Conservation (phyloP, 2,888 invertebrate species). For the Pteria penguin region DNA sequence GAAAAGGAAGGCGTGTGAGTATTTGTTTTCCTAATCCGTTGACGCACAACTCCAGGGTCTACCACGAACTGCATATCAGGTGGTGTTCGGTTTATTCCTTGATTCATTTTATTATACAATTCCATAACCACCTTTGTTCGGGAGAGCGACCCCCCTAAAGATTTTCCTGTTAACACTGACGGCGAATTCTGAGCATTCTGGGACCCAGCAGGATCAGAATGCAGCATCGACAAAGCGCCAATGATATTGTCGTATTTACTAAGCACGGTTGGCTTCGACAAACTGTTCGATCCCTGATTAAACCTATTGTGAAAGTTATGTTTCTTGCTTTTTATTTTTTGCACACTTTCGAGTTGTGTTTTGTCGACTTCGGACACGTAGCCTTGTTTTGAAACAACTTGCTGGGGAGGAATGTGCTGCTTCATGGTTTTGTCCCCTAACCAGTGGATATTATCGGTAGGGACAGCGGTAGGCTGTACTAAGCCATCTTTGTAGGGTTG, state of each 20-base stretch:
- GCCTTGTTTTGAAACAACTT: not conserved
- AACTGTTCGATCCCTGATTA: not conserved
- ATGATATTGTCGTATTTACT: not conserved
- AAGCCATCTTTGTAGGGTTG: not conserved
- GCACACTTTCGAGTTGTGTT: not conserved
- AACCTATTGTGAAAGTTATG: not conserved
- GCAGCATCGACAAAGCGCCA: not conserved
- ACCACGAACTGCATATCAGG: not conserved
- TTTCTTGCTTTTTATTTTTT: not conserved
- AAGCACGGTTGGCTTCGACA: not conserved
- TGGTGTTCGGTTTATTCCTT: not conserved
- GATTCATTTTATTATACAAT: not conserved
- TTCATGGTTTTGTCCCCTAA: not conserved
- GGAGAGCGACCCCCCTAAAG: not conserved
- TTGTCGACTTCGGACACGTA: not conserved
- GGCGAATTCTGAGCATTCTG: not conserved
- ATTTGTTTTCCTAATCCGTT: not conserved
- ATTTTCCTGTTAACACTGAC: not conserved
- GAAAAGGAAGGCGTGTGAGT: not conserved
- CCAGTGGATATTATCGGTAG: not conserved
- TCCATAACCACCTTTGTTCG: not conserved
- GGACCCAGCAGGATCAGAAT: not conserved
- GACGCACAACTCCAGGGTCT: not conserved
- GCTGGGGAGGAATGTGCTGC: not conserved
- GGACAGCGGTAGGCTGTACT: not conserved